These are phyloP conservation scores for Lasius platythorax DNA, from an alignment of 2,888 invertebrate genomes.

Conservation along the genomic window DNA sequence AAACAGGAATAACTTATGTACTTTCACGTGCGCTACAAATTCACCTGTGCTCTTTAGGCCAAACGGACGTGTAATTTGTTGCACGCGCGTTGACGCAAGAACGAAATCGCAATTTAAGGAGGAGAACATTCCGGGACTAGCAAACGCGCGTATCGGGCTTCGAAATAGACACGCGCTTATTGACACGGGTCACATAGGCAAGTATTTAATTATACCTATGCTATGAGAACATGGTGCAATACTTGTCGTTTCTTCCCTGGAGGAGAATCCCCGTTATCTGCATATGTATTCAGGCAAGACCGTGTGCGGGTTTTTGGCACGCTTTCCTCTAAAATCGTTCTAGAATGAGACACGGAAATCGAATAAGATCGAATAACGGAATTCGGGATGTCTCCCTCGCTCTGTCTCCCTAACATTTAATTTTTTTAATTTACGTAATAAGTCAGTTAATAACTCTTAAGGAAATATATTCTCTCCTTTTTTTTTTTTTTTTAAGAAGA, in stretches of 20 bases:
- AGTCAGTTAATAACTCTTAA: background rate
- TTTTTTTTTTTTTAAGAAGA: background rate
- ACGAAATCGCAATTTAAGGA: slow-evolving; percentile 9
- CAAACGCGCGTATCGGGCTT: background rate
- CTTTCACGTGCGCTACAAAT: background rate
- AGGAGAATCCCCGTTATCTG: slow-evolving; percentile 65
- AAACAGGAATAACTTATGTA: background rate
- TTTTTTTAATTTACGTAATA: background rate
- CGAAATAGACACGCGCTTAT: slow-evolving; percentile 3
- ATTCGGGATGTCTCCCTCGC: slow-evolving; percentile 4
- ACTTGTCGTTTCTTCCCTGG: slow-evolving; percentile 15
- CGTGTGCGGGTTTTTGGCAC: slow-evolving; percentile 66
- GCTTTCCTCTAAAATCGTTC: slow-evolving; percentile 66
- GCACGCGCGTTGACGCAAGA: slow-evolving; percentile 30
- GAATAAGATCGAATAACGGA: slow-evolving; percentile 70
- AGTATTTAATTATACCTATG: slow-evolving; percentile 55
- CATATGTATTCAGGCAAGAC: slow-evolving; percentile 63
- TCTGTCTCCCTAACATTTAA: background rate
- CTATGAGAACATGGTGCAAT: slow-evolving; percentile 37
- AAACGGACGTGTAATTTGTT: slow-evolving; percentile 25
- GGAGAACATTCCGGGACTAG: slow-evolving; percentile 3
- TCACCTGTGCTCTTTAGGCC: slow-evolving; percentile 27
- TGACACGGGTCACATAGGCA: background rate
- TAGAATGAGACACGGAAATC: slow-evolving; percentile 60
- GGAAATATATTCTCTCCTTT: background rate